phyloP scores from a whole-genome alignment of 2,113 vertebrate species.

The Galemys pyrenaicus region DNA sequence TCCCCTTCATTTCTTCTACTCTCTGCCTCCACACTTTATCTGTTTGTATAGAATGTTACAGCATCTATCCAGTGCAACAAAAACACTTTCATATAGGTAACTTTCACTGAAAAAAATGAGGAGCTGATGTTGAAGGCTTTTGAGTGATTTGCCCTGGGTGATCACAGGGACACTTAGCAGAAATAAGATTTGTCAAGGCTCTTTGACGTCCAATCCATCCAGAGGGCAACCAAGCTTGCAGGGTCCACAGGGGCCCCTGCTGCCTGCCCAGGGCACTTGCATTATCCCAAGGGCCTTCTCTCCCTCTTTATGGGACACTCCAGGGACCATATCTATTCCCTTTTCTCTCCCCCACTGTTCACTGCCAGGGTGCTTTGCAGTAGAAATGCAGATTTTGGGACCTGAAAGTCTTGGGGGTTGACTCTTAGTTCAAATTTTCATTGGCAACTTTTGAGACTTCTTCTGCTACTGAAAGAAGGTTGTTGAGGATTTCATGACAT shows the following conservation, averaged over 20 bases:
- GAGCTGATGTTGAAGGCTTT: neutral
- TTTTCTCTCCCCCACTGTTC: neutral
- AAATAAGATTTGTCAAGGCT: neutral
- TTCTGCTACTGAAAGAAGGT: neutral
- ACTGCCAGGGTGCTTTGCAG: neutral
- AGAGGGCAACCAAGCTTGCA: neutral
- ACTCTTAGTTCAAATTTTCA: neutral
- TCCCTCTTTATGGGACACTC: neutral
- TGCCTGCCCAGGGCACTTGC: neutral
- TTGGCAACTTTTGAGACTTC: neutral
- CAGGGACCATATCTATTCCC: neutral
- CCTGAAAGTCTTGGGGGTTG: neutral
- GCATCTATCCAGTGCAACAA: neutral
- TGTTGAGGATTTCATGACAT: neutral
- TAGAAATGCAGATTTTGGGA: neutral
- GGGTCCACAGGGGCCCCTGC: neutral
- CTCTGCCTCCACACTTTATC: neutral
- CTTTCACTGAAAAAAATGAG: neutral
- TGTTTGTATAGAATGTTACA: neutral
- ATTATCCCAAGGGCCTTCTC: neutral
- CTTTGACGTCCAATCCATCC: neutral
- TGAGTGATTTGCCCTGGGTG: neutral
- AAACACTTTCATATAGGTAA: neutral
- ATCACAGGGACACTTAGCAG: neutral
- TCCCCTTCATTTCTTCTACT: neutral